Percentiles rank a stretch among this genome's conserved stretches.
phyloP scores from a whole-genome alignment of 2,113 vertebrate genomes.

The Acrocephalus arundinaceus region DNA sequence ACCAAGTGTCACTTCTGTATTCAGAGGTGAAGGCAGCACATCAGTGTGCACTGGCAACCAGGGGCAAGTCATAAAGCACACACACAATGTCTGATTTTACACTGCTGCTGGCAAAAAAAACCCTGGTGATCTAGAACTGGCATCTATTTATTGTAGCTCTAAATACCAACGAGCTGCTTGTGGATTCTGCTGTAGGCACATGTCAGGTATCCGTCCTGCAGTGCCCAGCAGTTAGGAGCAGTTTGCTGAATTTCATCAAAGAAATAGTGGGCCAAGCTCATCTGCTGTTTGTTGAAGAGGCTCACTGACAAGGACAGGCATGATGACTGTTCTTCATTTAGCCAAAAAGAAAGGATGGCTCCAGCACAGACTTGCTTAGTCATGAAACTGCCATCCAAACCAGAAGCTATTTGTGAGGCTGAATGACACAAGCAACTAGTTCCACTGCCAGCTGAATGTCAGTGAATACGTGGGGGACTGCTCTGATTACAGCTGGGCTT shows the following conservation, averaged over 20 bases:
- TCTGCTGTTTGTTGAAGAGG: neutral
- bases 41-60: neutral
- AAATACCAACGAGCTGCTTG: neutral
- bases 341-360: neutral
- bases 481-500: neutral
- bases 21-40: neutral
- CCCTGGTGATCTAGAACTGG: neutral
- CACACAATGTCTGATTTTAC: neutral
- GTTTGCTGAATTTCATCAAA: neutral
- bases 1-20: neutral
- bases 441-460: neutral
- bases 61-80: neutral
- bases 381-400: neutral
- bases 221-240: neutral
- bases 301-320: neutral
- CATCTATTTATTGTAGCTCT: neutral
- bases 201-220: neutral
- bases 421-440: neutral
- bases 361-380: neutral
- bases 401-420: neutral
- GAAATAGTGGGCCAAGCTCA: neutral
- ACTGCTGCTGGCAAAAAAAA: neutral
- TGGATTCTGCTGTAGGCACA: rapidly evolving
- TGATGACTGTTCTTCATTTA: neutral
- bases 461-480: rapidly evolving